Base-by-base conservation (phyloP, 2,113 vertebrate genomes). In the Crypturellus undulatus region DNA sequence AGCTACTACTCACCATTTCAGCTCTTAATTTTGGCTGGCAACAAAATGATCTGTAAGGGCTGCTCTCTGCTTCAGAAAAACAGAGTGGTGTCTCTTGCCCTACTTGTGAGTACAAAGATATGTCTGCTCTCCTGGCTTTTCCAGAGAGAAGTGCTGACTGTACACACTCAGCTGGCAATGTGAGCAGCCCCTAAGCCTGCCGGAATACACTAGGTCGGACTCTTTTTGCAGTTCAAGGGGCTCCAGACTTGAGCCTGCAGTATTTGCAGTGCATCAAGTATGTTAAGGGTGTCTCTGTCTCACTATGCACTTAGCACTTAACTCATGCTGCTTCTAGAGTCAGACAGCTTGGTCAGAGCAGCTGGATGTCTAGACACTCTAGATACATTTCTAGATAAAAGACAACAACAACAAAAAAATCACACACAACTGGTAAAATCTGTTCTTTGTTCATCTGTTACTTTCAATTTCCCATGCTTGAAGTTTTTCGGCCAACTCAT, bases 141-240 rank as follows among this genome's bases (percentile, higher is more conserved):
- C 21, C 62, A 58, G 21, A 47, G 25, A 67, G 45, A 88, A 51
- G 26, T 9, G 40, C 30, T 89, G 30, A 42, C 11, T 13, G n/a
- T n/a, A 28, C 0, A 1, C 10, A n/a, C 21, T 56, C 6, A 32
- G 16, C 40, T 54, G 32, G 18, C 34, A 84, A 36, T 2, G 20
- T 17, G 28, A 58, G 28, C 34, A 79, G 38, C 30, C 15, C 21
- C 10, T 21, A 51, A 51, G 76, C 49, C 42, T 64, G 63, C 9
- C 34, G 73, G 34, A 68, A 79, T 60, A 84, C 8, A 36, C 30
- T 20, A 47, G 34, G 25, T 54, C 79, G 77, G 56, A 30, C 10
- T 32, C 54, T 87, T 78, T 40, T 24, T n/a, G 34, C 40, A 87
- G 45, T 12, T 16, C 51, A 32, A 6, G 20, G 43, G 32, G 14